Evolutionary conservation across 2,888 invertebrate genomes (phyloP), one percentile per base, ranked within the genome.

Genomic region (Bedellia somnulentella): DNA sequence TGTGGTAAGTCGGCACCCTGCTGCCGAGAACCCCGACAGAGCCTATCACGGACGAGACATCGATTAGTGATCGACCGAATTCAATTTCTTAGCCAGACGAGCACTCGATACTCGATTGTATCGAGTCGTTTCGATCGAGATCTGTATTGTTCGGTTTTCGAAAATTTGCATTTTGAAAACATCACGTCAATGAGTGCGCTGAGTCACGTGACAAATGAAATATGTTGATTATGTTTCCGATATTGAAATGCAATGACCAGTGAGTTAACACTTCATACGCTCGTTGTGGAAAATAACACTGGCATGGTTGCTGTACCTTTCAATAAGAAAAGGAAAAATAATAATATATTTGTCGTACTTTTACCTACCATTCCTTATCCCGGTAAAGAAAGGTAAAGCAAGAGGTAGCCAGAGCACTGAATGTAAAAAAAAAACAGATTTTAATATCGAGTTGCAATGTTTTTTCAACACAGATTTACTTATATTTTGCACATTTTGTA

Each of bases 51-150:
- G 71, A 66, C 75, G 70, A 73, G 67, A 73, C 75, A 73, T 73
- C 75, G 75, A 75, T 75, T 75, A 75, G 75, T 71, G 75, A 73
- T 75, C 73, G 71, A 73, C 71, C 62, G 73, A 71, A 73, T 73
- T 73, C 75, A 75, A 73, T 75, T 73, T 73, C 71, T 63, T 66
- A 58, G 59, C 57, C 58, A 62, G 70, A 71, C 70, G 62, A 55
- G 67, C 57, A 48, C 35, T 57, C 66, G 68, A 71, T 70, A 67
- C 64, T 55, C 63, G 60, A 57, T 55, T 45, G 57, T 54, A 67
- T 67, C 73, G 58, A 68, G 60, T 61, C 67, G 51, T 51, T 54
- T 55, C 48, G 54, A 61, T 57, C 66, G 60, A 63, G 63, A 64
- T 68, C 57, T 57, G 64, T 61, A 73, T 73, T 75, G 70, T 73